These are phyloP conservation scores for Episyrphus balteatus DNA, from an alignment of 1,140 invertebrate species.

Conservation along the genomic window DNA sequence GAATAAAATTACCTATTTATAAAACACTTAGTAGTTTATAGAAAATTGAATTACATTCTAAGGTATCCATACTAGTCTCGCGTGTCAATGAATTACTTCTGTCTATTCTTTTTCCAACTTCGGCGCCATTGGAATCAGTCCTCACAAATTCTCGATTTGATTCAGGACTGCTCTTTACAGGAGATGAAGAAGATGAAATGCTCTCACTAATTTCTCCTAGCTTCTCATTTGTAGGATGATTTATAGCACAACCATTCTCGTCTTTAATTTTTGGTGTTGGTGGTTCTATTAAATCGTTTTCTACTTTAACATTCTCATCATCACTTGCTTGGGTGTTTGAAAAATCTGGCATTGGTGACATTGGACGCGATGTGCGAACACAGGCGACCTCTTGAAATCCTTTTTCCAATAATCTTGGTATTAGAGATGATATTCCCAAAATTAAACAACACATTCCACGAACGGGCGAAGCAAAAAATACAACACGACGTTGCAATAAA, in stretches of 20 bases:
- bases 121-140: constrained; percentile 1
- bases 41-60: constrained; percentile 40
- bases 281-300: constrained; percentile 4
- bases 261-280: not conserved
- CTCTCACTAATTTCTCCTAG: constrained; percentile 5
- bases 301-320: constrained; percentile 11
- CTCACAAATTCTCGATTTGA: constrained; percentile 4
- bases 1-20: constrained; percentile 7
- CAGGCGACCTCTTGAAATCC: constrained; percentile 73
- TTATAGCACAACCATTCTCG: constrained; percentile 16
- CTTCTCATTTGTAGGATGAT: constrained; percentile 3
- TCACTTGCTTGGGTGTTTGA: constrained; percentile 21
- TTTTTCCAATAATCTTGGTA: constrained; percentile 80
- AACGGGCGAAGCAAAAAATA: constrained; percentile 90
- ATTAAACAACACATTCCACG: constrained; percentile 77
- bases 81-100: constrained; percentile 43
- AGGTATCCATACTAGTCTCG: constrained; percentile 49
- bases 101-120: constrained; percentile 26
- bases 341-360: constrained; percentile 65
- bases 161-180: constrained; percentile 5
- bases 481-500: constrained; percentile 76
- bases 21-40: constrained; percentile 12
- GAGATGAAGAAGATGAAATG: constrained; percentile 5
- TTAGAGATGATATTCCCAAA: constrained; percentile 78
- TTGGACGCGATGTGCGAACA: constrained; percentile 62